Conservation (phyloP, 1,140 invertebrate species). For the Pseudomyrmex pallidus region DNA sequence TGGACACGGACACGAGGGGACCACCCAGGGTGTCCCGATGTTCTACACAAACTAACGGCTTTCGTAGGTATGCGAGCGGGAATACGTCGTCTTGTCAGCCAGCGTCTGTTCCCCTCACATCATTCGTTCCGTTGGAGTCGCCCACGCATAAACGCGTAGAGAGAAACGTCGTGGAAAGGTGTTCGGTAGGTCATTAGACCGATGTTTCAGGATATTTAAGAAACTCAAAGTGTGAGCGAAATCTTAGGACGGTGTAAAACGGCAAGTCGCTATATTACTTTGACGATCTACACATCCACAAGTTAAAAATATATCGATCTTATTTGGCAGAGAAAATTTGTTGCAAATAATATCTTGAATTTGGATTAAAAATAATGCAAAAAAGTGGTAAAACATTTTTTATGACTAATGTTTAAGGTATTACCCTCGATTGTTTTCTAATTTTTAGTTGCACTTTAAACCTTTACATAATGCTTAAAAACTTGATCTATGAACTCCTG, state of each 20-base stretch:
- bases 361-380: no score
- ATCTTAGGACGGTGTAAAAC: background rate
- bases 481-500: no score
- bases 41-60: constrained; percentile 61
- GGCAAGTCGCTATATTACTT: background rate
- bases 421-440: no score
- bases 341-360: no score
- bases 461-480: no score
- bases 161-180: constrained; percentile 69
- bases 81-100: constrained; percentile 41
- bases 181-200: constrained; percentile 26
- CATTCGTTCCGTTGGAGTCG: constrained; percentile 70
- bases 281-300: background rate
- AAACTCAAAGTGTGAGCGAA: background rate
- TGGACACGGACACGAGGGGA: constrained; percentile 38
- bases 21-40: constrained; percentile 68
- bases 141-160: constrained; percentile 76
- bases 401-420: no score
- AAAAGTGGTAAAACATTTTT: no score
- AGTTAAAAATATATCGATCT: background rate
- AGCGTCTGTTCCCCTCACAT: background rate
- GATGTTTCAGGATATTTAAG: background rate
- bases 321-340: no score
- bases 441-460: no score
- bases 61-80: constrained; percentile 57